phyloP scores from a whole-genome alignment of 1,140 invertebrate species.

The Daktulosphaira vitifoliae region DNA sequence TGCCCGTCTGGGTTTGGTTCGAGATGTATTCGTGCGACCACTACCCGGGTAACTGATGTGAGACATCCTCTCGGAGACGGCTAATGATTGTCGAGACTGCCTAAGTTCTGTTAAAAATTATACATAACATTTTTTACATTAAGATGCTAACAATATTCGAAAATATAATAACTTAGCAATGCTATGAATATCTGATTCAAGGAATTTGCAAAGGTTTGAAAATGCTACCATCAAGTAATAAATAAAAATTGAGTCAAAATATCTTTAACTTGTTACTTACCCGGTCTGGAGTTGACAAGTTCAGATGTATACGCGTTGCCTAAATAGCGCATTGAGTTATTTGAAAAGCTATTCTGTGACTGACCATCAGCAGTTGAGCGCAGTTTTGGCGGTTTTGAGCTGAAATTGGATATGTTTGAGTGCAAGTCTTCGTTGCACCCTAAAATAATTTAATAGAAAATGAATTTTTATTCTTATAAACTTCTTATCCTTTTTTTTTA shows the following conservation, averaged over 20 bases:
- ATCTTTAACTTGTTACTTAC: no score
- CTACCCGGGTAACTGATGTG: constrained; percentile 52
- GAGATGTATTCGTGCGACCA: constrained; percentile 48
- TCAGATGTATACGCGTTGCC: constrained; percentile 61
- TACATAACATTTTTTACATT: background rate
- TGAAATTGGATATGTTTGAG: constrained; percentile 50
- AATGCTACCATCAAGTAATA: no score
- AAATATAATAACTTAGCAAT: no score
- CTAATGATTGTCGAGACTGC: constrained; percentile 70
- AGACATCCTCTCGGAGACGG: constrained; percentile 67
- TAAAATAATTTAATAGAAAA: no score
- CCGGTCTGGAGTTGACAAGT: constrained; percentile 66
- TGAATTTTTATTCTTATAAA: no score
- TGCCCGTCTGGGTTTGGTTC: background rate
- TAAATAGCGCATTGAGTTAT: constrained; percentile 66
- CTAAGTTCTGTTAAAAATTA: constrained; percentile 55
- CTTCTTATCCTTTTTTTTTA: no score
- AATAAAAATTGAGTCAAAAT: no score
- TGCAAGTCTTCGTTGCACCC: constrained; percentile 56
- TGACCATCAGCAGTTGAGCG: constrained; percentile 71
- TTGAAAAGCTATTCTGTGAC: constrained; percentile 74
- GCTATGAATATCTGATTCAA: no score
- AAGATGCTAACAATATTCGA: background rate
- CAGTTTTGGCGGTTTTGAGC: constrained; percentile 43
- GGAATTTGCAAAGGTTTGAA: no score